Conservation (phyloP, 2,888 invertebrate species). For the Apomyelois bistriatella region DNA sequence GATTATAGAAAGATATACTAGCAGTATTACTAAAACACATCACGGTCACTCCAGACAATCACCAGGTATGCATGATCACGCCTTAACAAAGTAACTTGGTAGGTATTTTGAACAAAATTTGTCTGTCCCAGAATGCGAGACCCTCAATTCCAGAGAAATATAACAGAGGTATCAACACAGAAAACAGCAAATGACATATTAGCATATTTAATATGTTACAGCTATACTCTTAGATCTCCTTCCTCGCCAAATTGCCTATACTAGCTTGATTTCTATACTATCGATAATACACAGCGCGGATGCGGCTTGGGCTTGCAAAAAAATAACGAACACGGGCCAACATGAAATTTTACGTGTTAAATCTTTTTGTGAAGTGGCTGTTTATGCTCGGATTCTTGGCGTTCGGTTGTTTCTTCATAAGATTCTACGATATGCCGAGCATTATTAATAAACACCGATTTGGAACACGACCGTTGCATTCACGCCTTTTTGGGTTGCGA, state of each 20-base stretch:
- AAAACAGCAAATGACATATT: too few relatives aligned
- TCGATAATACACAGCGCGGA: background rate
- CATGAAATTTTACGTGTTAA: constrained; percentile 12
- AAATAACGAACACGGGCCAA: constrained; percentile 9
- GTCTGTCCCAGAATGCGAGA: too few relatives aligned
- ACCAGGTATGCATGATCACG: too few relatives aligned
- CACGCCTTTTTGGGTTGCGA: background rate
- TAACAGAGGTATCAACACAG: too few relatives aligned
- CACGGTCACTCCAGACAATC: too few relatives aligned
- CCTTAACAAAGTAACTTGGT: too few relatives aligned
- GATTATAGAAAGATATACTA: too few relatives aligned
- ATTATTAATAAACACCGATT: background rate
- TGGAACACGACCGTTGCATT: background rate
- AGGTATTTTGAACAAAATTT: too few relatives aligned
- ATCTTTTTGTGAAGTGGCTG: constrained; percentile 45
- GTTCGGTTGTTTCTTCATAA: background rate
- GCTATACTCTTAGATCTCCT: too few relatives aligned
- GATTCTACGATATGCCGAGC: constrained; percentile 5
- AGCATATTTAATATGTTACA: too few relatives aligned
- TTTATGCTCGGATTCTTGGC: constrained; percentile 37
- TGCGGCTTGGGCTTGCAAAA: constrained; percentile 1
- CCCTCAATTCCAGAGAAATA: too few relatives aligned
- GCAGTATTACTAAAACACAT: too few relatives aligned
- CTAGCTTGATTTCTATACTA: background rate
- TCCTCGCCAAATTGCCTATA: background rate